Evolutionary conservation across 2,113 vertebrate genomes (phyloP), one percentile per base, ranked within the genome.

Genomic region (Sphaerodactylus townsendi): DNA sequence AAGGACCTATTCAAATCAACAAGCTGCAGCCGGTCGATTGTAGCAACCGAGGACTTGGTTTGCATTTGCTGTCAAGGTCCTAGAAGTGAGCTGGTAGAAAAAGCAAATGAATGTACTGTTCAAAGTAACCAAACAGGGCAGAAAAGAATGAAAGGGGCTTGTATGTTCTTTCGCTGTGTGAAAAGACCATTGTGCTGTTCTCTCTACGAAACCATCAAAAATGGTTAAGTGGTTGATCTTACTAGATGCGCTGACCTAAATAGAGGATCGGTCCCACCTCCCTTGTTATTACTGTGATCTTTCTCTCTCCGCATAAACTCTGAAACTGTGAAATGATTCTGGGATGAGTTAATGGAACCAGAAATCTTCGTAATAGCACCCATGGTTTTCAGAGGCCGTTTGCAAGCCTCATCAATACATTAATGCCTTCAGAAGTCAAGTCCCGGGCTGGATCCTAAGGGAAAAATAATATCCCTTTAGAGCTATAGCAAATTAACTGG

Each of bases 401-500:
- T 35, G 72, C 85, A 21, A 11, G 84, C 68, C 81, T 76, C 30
- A 71, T 87, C 90, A 89, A 86, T 78, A 65, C 77, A 84, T 91
- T 90, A 21, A 66, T 56, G 70, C 88, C 68, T 56, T 68, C 4
- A 59, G 39, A 50, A 77, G 73, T 86, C 85, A 79, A 48, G 23
- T 69, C 39, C 85, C 72, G 87, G 23, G 83, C 19, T 39, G 66
- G 86, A 82, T 87, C 85, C 62, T 59, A 0, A 46, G 88, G 88
- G 85, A 83, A 59, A 92, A 91, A 92, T n/a, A 91, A 90, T 91
- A 64, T 72, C 83, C 90, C 86, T 94, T 92, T 86, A 90, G 92
- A 90, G 65, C 84, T 76, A 88, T 82, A 91, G 93, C 90, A 94
- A 96, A 93, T 87, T 82, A 92, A 96, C 93, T 94, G 90, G 90